Evolutionary conservation across 2,888 invertebrate genomes (phyloP), one percentile per base, ranked within the genome.

Genomic region (Folsomia candida): DNA sequence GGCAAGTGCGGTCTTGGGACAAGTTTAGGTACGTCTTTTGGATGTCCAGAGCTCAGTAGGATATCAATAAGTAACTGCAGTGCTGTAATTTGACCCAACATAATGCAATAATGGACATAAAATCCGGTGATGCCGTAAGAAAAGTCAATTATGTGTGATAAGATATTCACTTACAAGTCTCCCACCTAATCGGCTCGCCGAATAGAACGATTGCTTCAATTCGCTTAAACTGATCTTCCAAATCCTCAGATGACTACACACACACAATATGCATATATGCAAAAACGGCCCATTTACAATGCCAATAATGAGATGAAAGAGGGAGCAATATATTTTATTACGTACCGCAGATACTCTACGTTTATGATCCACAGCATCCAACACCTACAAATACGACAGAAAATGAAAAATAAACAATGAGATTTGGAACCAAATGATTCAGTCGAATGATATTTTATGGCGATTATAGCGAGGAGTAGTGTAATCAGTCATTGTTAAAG

Each of bases 131-230:
- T n/a, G n/a, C n/a, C n/a, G n/a, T n/a, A 47, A 47, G 47, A 47
- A 47, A 9, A 47, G 18, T 11, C 47, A 47, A 47, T 11, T 47
- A 47, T 47, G 9, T 47, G 47, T 47, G 9, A 18, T 18, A 9
- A 11, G 47, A 11, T 18, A 54, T 11, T n/a, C 20, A 51, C 64
- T 64, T 64, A 64, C 64, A 68, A 4, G 73, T 87, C 82, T 89
- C 89, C 89, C 89, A 89, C 80, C 85, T 84, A 37, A 86, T 84
- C 1, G 89, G 89, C 78, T 89, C 89, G n/a, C 88, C 89, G 78
- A 89, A 86, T 67, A 89, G 82, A 72, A 89, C 84, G 26, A 89
- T 83, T 61, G 87, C 88, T 81, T 87, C 87, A 71, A 88, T 86
- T 67, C 81, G 82, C 24, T 86, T 84, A 78, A 87, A 87, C 76